Base-by-base conservation (phyloP, 2,797 vertebrate genomes). In the Cygnus olor region DNA sequence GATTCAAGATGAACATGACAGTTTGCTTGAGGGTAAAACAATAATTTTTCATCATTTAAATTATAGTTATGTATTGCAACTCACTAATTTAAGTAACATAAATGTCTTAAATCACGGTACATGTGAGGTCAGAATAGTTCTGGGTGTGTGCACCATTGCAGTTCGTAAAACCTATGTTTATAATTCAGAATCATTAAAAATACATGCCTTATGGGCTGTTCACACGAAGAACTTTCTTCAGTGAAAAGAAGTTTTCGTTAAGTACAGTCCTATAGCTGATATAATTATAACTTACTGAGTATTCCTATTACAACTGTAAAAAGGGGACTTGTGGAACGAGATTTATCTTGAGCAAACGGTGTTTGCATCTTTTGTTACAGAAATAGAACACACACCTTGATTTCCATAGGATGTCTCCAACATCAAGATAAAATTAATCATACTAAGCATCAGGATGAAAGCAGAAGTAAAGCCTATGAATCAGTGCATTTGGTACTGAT, bases 81-180 rank as follows among this genome's bases (percentile, higher is more conserved):
- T 90, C 64, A 73, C 90, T 91, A 44, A 94, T 96, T 94, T 96
- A 95, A 96, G 94, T 94, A 95, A 93, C 79, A 89, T 65, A 94
- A 88, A 88, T 78, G 60, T 92, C 88, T 93, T 95, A 90, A 78
- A 95, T 85, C 77, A 71, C 58, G 49, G 44, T 66, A 92, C 78
- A 64, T 83, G 65, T 69, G 49, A 96, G 66, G 82, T 80, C 84
- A 95, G 82, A 96, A 92, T 63, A 80, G 53, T 91, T 93, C 73
- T 97, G 94, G 90, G 88, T 91, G 93, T 90, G 85, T 93, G 82
- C 45, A 92, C 24, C 32, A 81, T 21, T 88, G 58, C 84, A 87
- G 61, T 65, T 91, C 90, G 92, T 89, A 93, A 95, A 94, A 60
- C 18, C 18, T 27, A 44, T 8, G 47, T 78, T 91, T 83, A 64